Evolutionary conservation across 2,797 vertebrate species (phyloP).

Genomic region (Valencia hispanica): DNA sequence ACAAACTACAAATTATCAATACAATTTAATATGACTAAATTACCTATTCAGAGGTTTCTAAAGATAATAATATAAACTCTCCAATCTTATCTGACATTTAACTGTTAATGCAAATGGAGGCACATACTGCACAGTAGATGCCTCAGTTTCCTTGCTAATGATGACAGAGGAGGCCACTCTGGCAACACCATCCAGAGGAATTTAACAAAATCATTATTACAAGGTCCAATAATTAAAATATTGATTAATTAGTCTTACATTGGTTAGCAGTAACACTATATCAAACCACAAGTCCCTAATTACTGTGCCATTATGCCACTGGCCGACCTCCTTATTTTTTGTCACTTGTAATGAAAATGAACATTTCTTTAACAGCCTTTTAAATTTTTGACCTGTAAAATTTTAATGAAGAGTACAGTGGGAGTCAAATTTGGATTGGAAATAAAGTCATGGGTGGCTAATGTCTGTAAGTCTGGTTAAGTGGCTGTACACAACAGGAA

Average conservation of each 20-base stretch:
- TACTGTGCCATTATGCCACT: conserved; percentile 90
- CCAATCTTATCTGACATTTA: conserved; percentile 33
- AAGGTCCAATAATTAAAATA: conserved; percentile 99
- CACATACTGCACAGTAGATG: conserved; percentile 59
- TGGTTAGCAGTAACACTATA: conserved; percentile 99
- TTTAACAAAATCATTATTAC: conserved; percentile 95
- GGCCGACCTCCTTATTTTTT: conserved; percentile 90
- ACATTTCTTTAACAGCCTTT: conserved; percentile 97
- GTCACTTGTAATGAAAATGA: conserved; percentile 95
- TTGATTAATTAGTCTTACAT: conserved; percentile 99
- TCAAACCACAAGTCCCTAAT: conserved; percentile 96
- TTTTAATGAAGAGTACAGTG: conserved; percentile 96
- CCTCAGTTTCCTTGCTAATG: conserved; percentile 83
- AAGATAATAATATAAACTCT: conserved; percentile 47
- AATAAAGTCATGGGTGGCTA: conserved; percentile 92
- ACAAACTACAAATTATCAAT: too few relatives aligned
- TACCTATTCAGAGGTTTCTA: background rate
- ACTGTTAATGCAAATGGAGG: conserved; percentile 52
- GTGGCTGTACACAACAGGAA: conserved; percentile 85
- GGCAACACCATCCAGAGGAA: conserved; percentile 88
- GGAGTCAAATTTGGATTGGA: conserved; percentile 91
- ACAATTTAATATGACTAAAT: background rate
- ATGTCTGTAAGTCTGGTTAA: conserved; percentile 93
- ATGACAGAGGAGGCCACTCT: conserved; percentile 83
- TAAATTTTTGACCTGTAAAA: conserved; percentile 99